Conservation (phyloP, 2,113 vertebrate genomes). For the Cricetomys ansorgei region DNA sequence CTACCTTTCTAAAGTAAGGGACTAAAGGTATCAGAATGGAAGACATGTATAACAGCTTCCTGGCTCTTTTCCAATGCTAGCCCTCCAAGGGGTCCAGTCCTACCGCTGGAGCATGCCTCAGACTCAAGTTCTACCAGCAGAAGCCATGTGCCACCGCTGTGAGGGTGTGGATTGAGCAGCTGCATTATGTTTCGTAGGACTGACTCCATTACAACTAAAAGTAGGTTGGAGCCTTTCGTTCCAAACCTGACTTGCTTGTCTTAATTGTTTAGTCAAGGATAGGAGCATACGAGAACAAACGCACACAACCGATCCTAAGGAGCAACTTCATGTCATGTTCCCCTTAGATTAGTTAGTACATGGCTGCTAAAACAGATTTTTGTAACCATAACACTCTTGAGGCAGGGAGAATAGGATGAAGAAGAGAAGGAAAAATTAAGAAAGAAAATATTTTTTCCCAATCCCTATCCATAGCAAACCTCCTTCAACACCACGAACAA, state of each 20-base stretch:
- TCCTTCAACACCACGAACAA: neutral
- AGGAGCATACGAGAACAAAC: neutral
- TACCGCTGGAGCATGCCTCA: neutral
- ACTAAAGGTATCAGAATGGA: neutral
- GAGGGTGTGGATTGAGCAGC: accelerated
- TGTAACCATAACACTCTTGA: neutral
- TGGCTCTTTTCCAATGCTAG: neutral
- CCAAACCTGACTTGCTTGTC: neutral
- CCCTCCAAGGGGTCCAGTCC: neutral
- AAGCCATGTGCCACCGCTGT: neutral
- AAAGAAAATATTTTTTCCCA: neutral
- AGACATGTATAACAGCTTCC: neutral
- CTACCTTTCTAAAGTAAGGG: neutral
- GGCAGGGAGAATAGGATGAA: neutral
- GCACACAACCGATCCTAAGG: neutral
- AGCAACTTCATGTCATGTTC: neutral
- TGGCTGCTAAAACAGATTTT: neutral
- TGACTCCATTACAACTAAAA: neutral
- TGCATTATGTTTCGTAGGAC: neutral
- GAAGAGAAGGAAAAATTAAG: neutral
- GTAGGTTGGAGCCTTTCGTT: neutral
- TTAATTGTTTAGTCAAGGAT: neutral
- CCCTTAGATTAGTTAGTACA: neutral
- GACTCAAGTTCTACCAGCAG: neutral
- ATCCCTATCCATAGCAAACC: neutral